Conservation (phyloP, 2,113 vertebrate species). For the Sapajus apella region DNA sequence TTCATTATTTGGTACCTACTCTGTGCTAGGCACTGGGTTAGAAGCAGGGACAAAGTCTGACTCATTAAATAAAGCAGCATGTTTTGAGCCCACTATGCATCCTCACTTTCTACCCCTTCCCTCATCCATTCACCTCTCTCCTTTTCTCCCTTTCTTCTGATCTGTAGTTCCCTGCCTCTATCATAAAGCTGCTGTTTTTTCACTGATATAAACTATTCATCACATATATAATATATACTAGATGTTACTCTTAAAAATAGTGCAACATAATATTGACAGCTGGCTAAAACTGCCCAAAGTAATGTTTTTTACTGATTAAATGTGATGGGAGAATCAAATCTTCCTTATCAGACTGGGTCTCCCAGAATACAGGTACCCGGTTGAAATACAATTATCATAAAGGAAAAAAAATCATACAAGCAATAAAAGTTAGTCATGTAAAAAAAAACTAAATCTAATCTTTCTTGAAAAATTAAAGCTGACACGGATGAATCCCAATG, state of each 20-base stretch:
- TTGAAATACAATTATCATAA: background rate
- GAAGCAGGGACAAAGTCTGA: too few species aligned
- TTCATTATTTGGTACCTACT: too few species aligned
- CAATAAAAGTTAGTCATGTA: background rate
- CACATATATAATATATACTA: background rate
- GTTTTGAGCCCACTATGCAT: too few species aligned
- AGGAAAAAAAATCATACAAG: background rate
- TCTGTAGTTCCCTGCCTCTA: too few species aligned
- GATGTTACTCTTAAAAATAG: background rate
- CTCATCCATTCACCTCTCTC: too few species aligned
- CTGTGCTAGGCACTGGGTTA: too few species aligned
- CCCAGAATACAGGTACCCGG: background rate
- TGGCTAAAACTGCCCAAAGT: background rate
- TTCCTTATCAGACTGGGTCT: background rate
- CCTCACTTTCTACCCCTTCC: too few species aligned
- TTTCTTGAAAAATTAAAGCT: background rate
- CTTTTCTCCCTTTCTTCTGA: too few species aligned
- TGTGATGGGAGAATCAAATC: background rate
- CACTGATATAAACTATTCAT: background rate
- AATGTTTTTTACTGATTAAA: background rate
- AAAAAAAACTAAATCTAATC: background rate
- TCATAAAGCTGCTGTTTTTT: background rate
- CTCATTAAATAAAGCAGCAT: too few species aligned
- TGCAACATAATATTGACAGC: slow-evolving; percentile 15
- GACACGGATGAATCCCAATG: background rate